Percentiles rank a stretch among this genome's conserved stretches.
Evolutionary conservation across 53 echinoderm and acorn worm species (phyloP).

Genomic region (Stichopus horrens): DNA sequence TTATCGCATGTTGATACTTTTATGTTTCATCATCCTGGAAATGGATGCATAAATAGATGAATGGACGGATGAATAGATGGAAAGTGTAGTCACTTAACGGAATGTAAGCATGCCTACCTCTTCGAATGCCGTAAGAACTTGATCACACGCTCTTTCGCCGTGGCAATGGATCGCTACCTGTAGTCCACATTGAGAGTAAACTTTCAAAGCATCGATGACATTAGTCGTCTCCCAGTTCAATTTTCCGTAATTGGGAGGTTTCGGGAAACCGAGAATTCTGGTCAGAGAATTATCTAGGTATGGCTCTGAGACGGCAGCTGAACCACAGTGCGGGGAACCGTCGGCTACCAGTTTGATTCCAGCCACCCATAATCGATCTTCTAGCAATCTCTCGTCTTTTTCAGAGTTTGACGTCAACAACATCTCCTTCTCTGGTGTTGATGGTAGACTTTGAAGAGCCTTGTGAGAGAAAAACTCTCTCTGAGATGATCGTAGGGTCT

Average conservation of each 20-base stretch:
- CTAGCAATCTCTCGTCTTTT: not conserved
- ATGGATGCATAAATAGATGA: too few species aligned
- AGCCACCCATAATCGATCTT: constrained; percentile 15
- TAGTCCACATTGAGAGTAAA: constrained; percentile 31
- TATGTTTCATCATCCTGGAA: too few species aligned
- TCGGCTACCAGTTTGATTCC: constrained; percentile 11
- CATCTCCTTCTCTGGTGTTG: not conserved
- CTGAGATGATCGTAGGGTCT: not conserved
- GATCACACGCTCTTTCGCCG: constrained; percentile 63
- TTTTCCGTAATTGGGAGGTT: constrained; percentile 55
- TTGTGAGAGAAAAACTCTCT: not conserved
- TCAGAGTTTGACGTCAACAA: not conserved
- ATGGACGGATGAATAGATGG: too few species aligned
- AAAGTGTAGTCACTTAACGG: too few species aligned
- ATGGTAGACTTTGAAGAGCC: not conserved
- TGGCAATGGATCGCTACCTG: constrained; percentile 69
- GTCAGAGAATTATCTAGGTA: constrained; percentile 52
- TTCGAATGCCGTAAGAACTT: constrained; percentile 59
- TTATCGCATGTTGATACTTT: too few species aligned
- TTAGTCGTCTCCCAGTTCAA: constrained; percentile 48
- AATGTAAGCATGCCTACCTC: constrained; percentile 54
- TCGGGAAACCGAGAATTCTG: constrained; percentile 56
- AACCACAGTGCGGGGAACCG: constrained; percentile 13
- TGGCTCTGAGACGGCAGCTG: not conserved
- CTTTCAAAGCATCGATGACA: constrained; percentile 54